Base-by-base conservation (phyloP, 2,888 invertebrate genomes). In the Rotaria socialis region DNA sequence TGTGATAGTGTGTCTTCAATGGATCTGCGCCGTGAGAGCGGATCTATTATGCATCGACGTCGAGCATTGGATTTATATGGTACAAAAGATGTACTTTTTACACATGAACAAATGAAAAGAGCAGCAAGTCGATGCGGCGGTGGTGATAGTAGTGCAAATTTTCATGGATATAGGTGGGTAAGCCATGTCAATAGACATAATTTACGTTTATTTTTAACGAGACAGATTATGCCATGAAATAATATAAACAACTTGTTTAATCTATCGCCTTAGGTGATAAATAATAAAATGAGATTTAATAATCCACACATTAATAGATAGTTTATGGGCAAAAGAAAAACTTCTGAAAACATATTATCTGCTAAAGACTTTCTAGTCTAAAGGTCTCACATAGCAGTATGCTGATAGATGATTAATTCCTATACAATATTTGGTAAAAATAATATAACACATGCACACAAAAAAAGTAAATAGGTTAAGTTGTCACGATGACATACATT, bases 31-130 rank as follows among this genome's bases (percentile, higher is more conserved):
- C 43, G 47, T 80, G 80, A 47, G 2, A 47, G 35, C 24, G 24
- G 24, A 10, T n/a, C 43, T 0, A 0, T 22, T 11, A 47, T 47
- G n/a, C 10, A 24, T n/a, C 43, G 80, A 47, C 80, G 80, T 47
- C 43, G 80, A 11, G 80, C 80, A 47, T 47, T 80, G 14, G 80
- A 80, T 80, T 14, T 80, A 43, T 80, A 80, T 47, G 80, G 80
- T 24, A 47, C n/a, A 10, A 80, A 47, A 80, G 47, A 47, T 47
- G 47, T 80, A 11, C 24, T 80, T 24, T n/a, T n/a, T n/a, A 47
- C 47, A 47, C 80, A 80, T 47, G 80, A 80, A 47, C 80, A 47
- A 47, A 47, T 80, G 80, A 80, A 80, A 47, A 80, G n/a, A 24
- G 14, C 43, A 80, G 24, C 35, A 47, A 35, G 4, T 7, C 47